phyloP scores from a whole-genome alignment of 2,113 vertebrate genomes.

The Coptodon bakossiorum region DNA sequence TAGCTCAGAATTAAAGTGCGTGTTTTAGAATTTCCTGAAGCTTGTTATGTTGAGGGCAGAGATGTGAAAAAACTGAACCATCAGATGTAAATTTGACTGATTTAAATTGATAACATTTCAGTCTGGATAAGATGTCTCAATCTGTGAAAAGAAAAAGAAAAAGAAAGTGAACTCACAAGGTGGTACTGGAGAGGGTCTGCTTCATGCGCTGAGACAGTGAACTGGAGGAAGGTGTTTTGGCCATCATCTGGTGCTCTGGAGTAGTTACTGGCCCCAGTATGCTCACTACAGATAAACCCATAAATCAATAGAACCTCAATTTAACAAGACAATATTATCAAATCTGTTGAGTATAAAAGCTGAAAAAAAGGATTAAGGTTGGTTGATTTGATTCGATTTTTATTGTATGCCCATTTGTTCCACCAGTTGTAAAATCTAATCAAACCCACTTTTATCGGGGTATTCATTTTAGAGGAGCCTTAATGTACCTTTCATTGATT shows the following conservation, averaged over 20 bases:
- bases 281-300: slow-evolving; percentile 72
- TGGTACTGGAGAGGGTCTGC: slow-evolving; percentile 83
- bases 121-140: background rate
- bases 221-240: slow-evolving; percentile 84
- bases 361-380: background rate
- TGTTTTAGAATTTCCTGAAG: background rate
- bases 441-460: background rate
- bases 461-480: background rate
- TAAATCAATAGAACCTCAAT: background rate
- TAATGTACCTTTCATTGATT: background rate
- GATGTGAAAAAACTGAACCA: background rate
- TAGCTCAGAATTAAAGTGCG: background rate
- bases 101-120: background rate
- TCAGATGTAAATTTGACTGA: background rate
- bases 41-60: background rate
- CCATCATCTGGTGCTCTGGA: slow-evolving; percentile 82
- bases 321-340: background rate
- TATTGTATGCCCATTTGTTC: background rate
- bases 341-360: background rate
- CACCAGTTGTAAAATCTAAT: background rate
- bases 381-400: background rate
- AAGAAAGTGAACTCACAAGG: slow-evolving; percentile 69
- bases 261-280: slow-evolving; percentile 89
- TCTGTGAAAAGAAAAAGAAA: background rate
- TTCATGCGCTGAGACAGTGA: slow-evolving; percentile 85